These are phyloP conservation scores for Antedon mediterranea DNA, from an alignment of 53 echinoderm and acorn worm species.

Conservation along the genomic window DNA sequence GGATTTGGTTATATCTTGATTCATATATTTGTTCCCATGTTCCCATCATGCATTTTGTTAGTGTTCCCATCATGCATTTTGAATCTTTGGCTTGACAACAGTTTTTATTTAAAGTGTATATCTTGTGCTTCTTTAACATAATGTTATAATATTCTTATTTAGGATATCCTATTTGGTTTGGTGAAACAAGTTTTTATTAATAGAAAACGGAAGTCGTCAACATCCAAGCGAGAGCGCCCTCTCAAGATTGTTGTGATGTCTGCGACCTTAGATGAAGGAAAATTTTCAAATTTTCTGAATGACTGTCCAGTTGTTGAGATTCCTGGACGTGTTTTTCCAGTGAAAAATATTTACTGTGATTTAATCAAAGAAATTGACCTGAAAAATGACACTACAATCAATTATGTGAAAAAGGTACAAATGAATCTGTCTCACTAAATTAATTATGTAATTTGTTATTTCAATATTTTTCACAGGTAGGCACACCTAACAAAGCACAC, in stretches of 20 bases:
- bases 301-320: constrained; percentile 76
- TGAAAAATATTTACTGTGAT: constrained; percentile 75
- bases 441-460: neutral
- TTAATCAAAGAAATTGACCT: constrained; percentile 61
- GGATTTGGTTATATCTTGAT: too few relatives aligned
- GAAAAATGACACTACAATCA: constrained; percentile 49
- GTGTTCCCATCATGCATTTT: too few relatives aligned
- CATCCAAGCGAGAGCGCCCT: constrained; percentile 41
- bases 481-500: too few relatives aligned
- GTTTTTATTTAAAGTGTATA: too few relatives aligned
- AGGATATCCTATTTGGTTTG: constrained; percentile 96
- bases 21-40: too few relatives aligned
- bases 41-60: too few relatives aligned
- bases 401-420: constrained; percentile 73
- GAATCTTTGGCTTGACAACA: too few relatives aligned
- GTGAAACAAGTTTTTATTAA: constrained; percentile 76
- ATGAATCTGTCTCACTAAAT: neutral
- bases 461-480: too few relatives aligned
- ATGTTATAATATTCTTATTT: neutral
- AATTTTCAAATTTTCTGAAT: constrained; percentile 71
- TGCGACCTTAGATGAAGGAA: constrained; percentile 78
- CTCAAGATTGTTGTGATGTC: constrained; percentile 89
- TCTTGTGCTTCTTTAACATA: neutral
- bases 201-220: constrained; percentile 3
- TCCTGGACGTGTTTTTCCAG: constrained; percentile 67